Percentiles rank a stretch among this genome's conserved stretches.
phyloP scores from a whole-genome alignment of 2,113 vertebrate species.

The Rhipidura dahli region DNA sequence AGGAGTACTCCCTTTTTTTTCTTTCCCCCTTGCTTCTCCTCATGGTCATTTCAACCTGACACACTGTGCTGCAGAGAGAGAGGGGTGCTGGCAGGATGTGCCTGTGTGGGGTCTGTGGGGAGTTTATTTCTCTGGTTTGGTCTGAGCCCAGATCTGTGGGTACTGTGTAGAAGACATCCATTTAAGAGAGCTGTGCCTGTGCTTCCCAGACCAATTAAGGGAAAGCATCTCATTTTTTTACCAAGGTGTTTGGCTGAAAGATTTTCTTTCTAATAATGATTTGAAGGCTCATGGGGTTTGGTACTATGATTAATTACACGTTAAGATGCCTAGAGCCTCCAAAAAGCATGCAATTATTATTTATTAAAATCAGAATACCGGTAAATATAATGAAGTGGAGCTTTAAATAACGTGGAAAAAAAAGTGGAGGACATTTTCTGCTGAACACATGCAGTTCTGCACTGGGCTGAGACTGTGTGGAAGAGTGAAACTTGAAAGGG shows the following conservation, averaged over 20 bases:
- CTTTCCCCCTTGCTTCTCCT: neutral
- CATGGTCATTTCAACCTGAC: neutral
- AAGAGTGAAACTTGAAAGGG: neutral
- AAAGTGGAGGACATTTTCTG: slow-evolving; percentile 2
- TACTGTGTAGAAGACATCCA: neutral
- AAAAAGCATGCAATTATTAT: slow-evolving; percentile 27
- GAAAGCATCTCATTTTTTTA: neutral
- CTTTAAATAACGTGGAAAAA: slow-evolving; percentile 8
- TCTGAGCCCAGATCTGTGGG: neutral
- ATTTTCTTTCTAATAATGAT: slow-evolving; percentile 55
- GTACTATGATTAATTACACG: slow-evolving; percentile 46
- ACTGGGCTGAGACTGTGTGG: neutral
- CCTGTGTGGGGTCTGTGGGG: neutral
- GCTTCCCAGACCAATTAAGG: slow-evolving; percentile 15
- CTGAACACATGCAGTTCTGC: neutral
- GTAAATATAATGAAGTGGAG: slow-evolving; percentile 45
- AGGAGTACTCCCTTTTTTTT: neutral
- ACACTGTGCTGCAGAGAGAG: neutral
- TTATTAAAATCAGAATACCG: slow-evolving; percentile 45
- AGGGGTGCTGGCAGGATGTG: neutral
- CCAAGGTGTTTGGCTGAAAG: slow-evolving; percentile 1
- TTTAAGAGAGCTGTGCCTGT: neutral
- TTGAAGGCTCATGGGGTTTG: slow-evolving; percentile 45
- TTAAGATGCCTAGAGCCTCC: slow-evolving; percentile 27
- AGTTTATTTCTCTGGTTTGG: neutral